These are phyloP conservation scores for Proterorhinus semilunaris DNA, from an alignment of 2,113 vertebrate genomes.

Conservation along the genomic window DNA sequence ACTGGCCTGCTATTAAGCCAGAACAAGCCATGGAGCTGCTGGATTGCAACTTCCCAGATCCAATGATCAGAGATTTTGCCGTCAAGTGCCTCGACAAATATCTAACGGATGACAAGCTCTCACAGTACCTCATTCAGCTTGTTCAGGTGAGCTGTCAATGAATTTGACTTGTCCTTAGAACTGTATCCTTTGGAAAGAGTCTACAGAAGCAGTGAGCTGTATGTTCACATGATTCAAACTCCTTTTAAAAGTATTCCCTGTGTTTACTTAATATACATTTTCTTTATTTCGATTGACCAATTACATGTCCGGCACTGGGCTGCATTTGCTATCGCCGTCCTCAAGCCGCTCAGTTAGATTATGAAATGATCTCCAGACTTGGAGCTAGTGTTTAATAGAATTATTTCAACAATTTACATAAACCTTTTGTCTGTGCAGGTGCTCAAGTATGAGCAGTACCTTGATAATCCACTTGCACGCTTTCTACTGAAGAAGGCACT, in stretches of 20 bases:
- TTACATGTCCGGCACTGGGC: no score
- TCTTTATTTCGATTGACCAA: no score
- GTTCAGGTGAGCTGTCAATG: slow-evolving; percentile 84
- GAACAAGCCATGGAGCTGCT: slow-evolving; percentile 98
- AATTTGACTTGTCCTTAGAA: neutral
- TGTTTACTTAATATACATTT: no score
- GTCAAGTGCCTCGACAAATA: slow-evolving; percentile 96
- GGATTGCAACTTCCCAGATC: slow-evolving; percentile 97
- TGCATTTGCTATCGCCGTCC: no score
- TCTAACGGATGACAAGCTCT: slow-evolving; percentile 95
- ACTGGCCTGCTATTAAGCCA: slow-evolving; percentile 95
- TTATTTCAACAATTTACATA: neutral
- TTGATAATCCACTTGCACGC: slow-evolving; percentile 94
- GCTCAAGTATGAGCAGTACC: slow-evolving; percentile 98
- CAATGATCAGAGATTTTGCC: slow-evolving; percentile 96
- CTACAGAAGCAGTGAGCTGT: neutral
- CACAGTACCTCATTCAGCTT: slow-evolving; percentile 97
- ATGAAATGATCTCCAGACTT: neutral
- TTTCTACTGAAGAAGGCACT: slow-evolving; percentile 96
- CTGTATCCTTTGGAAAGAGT: slow-evolving; percentile 22
- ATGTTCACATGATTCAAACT: neutral
- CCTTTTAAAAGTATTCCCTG: neutral
- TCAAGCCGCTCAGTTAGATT: no score
- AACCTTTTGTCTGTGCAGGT: slow-evolving; percentile 75
- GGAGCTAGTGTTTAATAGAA: neutral